These are phyloP conservation scores for Parazoanthus darwini DNA, from an alignment of 92 coral and sea anemone species.

Conservation along the genomic window DNA sequence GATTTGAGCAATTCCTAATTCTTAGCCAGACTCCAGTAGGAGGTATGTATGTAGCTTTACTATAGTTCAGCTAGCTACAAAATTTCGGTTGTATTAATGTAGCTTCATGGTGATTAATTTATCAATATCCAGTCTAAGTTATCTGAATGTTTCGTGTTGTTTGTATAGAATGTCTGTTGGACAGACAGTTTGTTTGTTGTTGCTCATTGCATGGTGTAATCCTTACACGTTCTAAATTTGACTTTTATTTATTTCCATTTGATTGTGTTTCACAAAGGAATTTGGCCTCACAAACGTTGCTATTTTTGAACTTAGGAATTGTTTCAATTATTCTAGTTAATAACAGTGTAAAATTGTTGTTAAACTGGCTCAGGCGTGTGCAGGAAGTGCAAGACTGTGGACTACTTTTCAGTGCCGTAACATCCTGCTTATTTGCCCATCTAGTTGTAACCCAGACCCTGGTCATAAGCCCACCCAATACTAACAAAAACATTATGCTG, in stretches of 20 bases:
- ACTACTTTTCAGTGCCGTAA: too few relatives aligned
- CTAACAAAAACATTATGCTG: too few relatives aligned
- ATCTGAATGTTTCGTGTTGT: not conserved
- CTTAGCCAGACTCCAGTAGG: conserved; percentile 93
- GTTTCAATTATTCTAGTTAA: too few relatives aligned
- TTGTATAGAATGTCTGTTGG: not conserved
- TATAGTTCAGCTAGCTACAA: not conserved
- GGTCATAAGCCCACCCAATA: too few relatives aligned
- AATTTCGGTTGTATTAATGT: not conserved
- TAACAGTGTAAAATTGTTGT: too few relatives aligned
- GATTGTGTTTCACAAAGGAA: not conserved
- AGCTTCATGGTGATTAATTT: not conserved
- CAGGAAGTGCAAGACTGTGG: too few relatives aligned
- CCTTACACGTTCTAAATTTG: not conserved
- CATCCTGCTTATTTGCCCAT: too few relatives aligned
- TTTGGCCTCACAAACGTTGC: not conserved
- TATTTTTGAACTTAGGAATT: too few relatives aligned
- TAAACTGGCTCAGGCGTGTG: too few relatives aligned
- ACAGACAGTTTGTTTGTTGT: not conserved
- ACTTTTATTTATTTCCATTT: too few relatives aligned
- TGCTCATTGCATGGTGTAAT: too few relatives aligned
- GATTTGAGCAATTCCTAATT: conserved; percentile 79
- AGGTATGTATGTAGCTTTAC: conserved; percentile 51
- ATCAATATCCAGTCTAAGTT: not conserved
- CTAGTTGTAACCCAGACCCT: too few relatives aligned